Conservation (phyloP, 2,888 invertebrate species). For the Xestia sexstrigata region DNA sequence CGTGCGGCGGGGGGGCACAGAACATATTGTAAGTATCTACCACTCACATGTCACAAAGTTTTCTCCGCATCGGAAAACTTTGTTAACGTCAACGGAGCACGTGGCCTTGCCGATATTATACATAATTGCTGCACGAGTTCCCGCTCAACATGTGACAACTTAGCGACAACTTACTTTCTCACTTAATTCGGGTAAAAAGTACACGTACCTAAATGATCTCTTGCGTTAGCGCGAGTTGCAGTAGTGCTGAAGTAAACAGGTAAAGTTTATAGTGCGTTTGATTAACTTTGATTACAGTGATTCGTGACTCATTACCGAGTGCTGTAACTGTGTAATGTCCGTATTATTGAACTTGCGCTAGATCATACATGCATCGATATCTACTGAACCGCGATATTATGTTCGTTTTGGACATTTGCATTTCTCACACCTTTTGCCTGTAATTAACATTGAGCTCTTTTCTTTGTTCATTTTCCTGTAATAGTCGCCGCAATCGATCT, state of each 20-base stretch:
- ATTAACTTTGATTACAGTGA: constrained; percentile 37
- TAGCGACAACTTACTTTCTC: constrained; percentile 57
- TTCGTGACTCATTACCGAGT: constrained; percentile 53
- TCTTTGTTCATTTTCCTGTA: constrained; percentile 30
- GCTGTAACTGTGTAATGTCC: constrained; percentile 45
- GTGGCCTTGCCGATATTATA: constrained; percentile 88
- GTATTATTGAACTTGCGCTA: constrained; percentile 66
- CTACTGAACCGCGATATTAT: constrained; percentile 44
- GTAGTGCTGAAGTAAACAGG: constrained; percentile 30
- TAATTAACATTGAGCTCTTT: constrained; percentile 2
- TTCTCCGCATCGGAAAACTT: constrained; percentile 90
- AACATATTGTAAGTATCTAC: constrained; percentile 90
- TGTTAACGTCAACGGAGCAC: constrained; percentile 90
- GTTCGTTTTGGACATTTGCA: constrained; percentile 31
- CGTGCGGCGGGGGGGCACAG: constrained; percentile 68
- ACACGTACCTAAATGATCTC: constrained; percentile 26
- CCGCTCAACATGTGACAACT: constrained; percentile 76
- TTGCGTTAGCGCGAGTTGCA: constrained; percentile 17
- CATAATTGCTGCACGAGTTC: constrained; percentile 83
- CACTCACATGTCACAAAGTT: constrained; percentile 91
- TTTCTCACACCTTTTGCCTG: constrained; percentile 1
- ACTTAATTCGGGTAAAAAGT: constrained; percentile 53
- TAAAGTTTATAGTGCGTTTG: constrained; percentile 49
- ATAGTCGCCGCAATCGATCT: constrained; percentile 34
- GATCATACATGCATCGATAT: constrained; percentile 51